phyloP scores from a whole-genome alignment of 1,140 invertebrate genomes.

The Phthorimaea operculella region DNA sequence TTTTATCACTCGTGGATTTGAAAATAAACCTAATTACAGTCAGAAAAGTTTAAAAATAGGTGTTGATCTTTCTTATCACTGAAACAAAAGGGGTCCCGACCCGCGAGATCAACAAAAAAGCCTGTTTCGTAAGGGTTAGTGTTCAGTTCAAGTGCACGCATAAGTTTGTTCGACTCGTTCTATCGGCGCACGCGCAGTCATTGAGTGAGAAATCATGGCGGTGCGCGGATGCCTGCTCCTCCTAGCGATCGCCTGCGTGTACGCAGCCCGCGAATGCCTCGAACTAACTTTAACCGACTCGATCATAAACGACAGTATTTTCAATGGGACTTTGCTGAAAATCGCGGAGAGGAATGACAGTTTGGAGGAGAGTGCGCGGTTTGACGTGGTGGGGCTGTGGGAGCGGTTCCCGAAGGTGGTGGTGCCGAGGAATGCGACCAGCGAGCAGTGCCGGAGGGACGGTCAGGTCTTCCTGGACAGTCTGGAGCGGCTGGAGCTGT shows the following conservation, averaged over 20 bases:
- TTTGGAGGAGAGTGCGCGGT: conserved; percentile 28
- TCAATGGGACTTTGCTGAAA: conserved; percentile 49
- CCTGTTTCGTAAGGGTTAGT: conserved; percentile 20
- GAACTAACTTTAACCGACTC: conserved; percentile 45
- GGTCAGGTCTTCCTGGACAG: conserved; percentile 52
- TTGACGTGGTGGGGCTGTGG: conserved; percentile 47
- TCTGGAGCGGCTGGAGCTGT: conserved; percentile 65
- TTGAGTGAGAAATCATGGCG: conserved; percentile 42
- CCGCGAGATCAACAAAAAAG: no score
- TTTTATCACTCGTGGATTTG: no score
- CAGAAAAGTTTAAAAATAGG: no score
- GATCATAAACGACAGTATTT: conserved; percentile 33
- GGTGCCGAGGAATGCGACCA: conserved; percentile 52
- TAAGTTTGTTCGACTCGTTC: conserved; percentile 16
- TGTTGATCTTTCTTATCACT: no score
- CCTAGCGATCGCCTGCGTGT: conserved; percentile 22
- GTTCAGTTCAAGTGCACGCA: conserved; percentile 17
- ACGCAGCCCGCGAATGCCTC: conserved; percentile 49
- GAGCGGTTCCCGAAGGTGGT: conserved; percentile 53
- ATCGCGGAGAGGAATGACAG: conserved; percentile 39
- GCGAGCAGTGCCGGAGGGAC: conserved; percentile 57
- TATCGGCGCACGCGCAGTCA: conserved; percentile 23
- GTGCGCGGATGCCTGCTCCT: conserved; percentile 49
- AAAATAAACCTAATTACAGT: no score
- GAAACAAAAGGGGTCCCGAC: no score